Base-by-base conservation (phyloP, 2,888 invertebrate species). In the Hermaeophaga mercurialis region DNA sequence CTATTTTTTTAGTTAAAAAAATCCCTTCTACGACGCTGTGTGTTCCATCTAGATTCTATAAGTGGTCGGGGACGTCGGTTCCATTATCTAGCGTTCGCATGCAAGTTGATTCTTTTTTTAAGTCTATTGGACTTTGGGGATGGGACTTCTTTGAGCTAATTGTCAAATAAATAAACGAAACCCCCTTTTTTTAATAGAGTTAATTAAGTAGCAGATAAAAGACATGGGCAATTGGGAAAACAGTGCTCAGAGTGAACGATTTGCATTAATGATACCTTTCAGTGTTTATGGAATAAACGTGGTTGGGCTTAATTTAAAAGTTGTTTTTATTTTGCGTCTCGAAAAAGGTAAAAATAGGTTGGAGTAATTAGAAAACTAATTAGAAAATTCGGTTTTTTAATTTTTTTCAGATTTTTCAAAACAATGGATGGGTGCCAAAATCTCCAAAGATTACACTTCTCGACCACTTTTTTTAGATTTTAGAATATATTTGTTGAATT, bases 61-160 rank as follows among this genome's bases (percentile, higher is more conserved):
- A 71, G 69, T 69, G 68, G 66, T 62, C 59, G 62, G 66, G 66
- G 65, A 63, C 58, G 66, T 65, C 65, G 58, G 63, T 66, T 62
- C 66, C 65, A 67, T 68, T 68, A 67, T 61, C 62, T 58, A 58
- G 54, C 59, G 62, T 63, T 61, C 62, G 68, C 67, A 61, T 66
- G 67, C 54, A 54, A 59, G 48, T 47, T 65, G 65, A 65, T 59
- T 62, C 65, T 71, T 67, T 70, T 22, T 70, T 69, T 64, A 64
- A 63, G 63, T 66, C 64, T 69, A 71, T 71, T 65, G 67, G 64
- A 63, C 70, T 70, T 68, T 65, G 67, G 70, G 71, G 70, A 66
- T 59, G 62, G 59, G 58, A 60, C 59, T 60, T 67, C 68, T 67
- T 68, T 62, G 64, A 63, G 65, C 65, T 67, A 67, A 68, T 67